Evolutionary conservation across 2,888 invertebrate species (phyloP).

Genomic region (Pecten maximus): DNA sequence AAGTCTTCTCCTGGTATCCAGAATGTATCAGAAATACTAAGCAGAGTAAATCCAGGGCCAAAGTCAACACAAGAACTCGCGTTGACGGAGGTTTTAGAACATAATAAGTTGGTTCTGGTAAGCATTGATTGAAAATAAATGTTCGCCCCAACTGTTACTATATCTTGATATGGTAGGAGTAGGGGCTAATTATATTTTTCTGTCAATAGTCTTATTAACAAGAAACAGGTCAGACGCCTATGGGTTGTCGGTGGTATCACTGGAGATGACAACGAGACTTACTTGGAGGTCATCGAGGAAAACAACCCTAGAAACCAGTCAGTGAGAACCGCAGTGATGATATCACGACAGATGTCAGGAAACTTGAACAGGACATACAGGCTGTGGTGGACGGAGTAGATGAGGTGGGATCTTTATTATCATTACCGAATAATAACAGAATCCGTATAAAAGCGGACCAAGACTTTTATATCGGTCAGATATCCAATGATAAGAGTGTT

Average conservation of each 20-base stretch:
- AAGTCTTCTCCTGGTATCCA: not conserved
- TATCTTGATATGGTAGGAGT: too few species aligned
- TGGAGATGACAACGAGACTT: not conserved
- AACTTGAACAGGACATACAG: not conserved
- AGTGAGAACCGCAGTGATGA: not conserved
- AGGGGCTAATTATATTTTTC: too few species aligned
- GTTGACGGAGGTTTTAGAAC: not conserved
- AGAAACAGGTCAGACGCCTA: not conserved
- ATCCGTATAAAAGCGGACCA: too few species aligned
- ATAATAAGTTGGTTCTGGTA: not conserved
- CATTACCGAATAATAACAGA: not conserved
- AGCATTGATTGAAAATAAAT: too few species aligned
- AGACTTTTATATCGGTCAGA: not conserved
- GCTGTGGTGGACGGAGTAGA: not conserved
- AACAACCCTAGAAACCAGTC: not conserved
- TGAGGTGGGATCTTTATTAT: not conserved
- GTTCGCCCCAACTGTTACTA: too few species aligned
- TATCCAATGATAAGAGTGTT: not conserved
- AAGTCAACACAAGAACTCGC: not conserved
- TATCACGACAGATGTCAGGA: not conserved
- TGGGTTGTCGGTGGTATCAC: not conserved
- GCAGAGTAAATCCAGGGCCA: not conserved
- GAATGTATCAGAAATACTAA: not conserved
- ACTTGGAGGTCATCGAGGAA: not conserved
- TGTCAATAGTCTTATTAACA: too few species aligned